Evolutionary conservation across 2,888 invertebrate genomes (phyloP), one percentile per base, ranked within the genome.

Genomic region (Dyspetes luteomarginatus): DNA sequence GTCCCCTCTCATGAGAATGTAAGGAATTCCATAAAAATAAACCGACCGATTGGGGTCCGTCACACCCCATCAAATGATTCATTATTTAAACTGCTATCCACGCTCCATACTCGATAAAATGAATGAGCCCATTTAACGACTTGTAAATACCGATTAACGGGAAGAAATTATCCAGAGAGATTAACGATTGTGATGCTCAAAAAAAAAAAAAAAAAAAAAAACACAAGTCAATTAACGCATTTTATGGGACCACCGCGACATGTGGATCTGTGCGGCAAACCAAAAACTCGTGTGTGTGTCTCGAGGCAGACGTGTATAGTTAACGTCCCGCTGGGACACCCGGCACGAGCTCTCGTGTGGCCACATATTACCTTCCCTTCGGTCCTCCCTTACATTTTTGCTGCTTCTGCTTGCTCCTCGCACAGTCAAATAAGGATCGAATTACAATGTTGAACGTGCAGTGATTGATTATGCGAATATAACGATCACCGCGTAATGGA

Each of bases 381-480:
- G n/a, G 60, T 22, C 28, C 67, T 17, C 30, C 43, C 19, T 56
- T 15, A 55, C 24, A 22, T 75, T 45, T 77, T 81, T n/a, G n/a
- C n/a, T n/a, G n/a, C n/a, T n/a, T n/a, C n/a, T n/a, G n/a, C n/a
- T 78, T 69, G 28, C 78, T 62, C 68, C 80, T 76, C 73, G 62
- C 30, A 72, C 83, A 86, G 86, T 86, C 85, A 89, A 88, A 88
- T 88, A 89, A 76, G 68, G 87, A 89, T 91, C 89, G 73, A 82
- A 86, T 90, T 88, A 87, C 91, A 82, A 69, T 81, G 85, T 87
- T 89, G 84, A 88, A 85, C 84, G 72, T 81, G 52, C 78, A 60
- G 75, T 90, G 90, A 91, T 91, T 90, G 90, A 91, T 91, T 86
- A 86, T 85, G 85, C 85, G 86, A 89, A 88, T 87, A 87, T 78